Conservation (phyloP, 2,797 vertebrate genomes). For the Rhodeus uyekii region DNA sequence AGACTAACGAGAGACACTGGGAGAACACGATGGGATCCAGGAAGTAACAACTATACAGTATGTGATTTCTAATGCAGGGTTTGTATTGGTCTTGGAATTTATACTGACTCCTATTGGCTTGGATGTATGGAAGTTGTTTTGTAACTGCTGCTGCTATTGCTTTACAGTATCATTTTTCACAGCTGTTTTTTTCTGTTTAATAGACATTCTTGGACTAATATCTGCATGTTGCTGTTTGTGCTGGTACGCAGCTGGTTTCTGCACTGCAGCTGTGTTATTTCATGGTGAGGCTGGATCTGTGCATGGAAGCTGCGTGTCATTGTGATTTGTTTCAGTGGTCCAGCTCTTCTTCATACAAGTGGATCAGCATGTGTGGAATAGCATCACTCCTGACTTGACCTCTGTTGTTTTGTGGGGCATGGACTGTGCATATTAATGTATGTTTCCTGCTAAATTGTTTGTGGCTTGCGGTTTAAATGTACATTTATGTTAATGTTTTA, state of each 20-base stretch:
- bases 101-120: too few relatives aligned
- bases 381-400: not conserved
- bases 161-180: too few relatives aligned
- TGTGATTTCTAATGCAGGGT: too few relatives aligned
- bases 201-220: not conserved
- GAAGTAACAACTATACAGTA: too few relatives aligned
- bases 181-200: not conserved
- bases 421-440: not conserved
- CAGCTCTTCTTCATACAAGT: not conserved
- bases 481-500: too few relatives aligned
- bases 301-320: not conserved
- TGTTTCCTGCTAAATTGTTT: too few relatives aligned
- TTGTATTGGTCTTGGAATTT: too few relatives aligned
- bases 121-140: too few relatives aligned
- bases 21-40: too few relatives aligned
- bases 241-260: not conserved
- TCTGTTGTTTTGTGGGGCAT: not conserved
- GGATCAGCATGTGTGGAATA: not conserved
- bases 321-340: not conserved
- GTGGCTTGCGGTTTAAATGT: too few relatives aligned
- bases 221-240: not conserved
- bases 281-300: not conserved
- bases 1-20: too few relatives aligned
- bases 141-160: too few relatives aligned
- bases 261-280: constrained; percentile 2